Base-by-base conservation (phyloP, 30 jellyfish, hydroid and myxozoan species). In the Aurelia sp. region DNA sequence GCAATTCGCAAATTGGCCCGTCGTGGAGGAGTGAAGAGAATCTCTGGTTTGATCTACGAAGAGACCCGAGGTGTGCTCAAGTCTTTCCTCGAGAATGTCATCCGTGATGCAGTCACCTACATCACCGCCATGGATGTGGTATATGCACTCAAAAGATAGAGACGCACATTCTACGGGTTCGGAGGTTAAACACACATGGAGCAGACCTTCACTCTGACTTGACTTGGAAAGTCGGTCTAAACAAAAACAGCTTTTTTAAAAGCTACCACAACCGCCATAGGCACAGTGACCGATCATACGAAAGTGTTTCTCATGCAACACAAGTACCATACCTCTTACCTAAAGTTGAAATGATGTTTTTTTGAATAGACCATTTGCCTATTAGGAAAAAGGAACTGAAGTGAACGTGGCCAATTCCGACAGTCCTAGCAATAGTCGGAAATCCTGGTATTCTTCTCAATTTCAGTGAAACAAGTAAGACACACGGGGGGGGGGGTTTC, bases 111-210 rank as follows among this genome's bases (percentile, higher is more conserved):
- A 11, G 91, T 71, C 20, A 66, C 94, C 2, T 92, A 92, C 80
- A 92, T 92, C 8, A 87, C 98, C 30, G 98, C 96, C 1, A 92
- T 92, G 97, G 97, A 92, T 70, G 98, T 92, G 31, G 91, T 92
- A 3, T 92, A 92, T 64, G 97, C 98, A 64, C 58, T 92, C 83
- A 92, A 92, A 50, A 51, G 98, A 53, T 95, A 85, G 74, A 97
- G 97, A 33, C 89, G 97, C 51, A 92, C 98, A 13, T 57, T 92
- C 88, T 92, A 92, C 66, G 98, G 98, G 9, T 92, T 92, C 66
- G 97, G 98, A n/a, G 97, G 97, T 4, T 90, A 62, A 16, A 9
- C 31, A 16, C 10, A 37, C 50, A 37, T 37, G 50, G 50, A 37
- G 10, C 7, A 7, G 50, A 37, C 50, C 4, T 37, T 37, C 50